Conservation (phyloP, 2,888 invertebrate genomes). For the Agrotis segetum region DNA sequence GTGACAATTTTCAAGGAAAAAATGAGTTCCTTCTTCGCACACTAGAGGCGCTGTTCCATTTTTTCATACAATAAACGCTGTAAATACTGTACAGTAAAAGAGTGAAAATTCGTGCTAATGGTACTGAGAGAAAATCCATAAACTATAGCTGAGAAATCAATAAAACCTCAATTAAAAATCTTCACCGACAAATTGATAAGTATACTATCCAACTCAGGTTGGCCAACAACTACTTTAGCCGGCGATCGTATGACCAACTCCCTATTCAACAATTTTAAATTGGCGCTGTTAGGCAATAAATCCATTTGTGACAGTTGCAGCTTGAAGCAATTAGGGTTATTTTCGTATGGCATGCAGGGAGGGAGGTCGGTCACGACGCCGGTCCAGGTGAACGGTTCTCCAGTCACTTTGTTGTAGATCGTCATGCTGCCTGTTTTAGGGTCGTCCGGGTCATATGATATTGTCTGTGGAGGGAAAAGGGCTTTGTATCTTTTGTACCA, state of each 20-base stretch:
- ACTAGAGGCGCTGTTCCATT: no score
- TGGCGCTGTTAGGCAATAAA: slow-evolving; percentile 79
- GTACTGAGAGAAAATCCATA: background rate
- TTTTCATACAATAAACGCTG: no score
- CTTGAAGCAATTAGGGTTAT: slow-evolving; percentile 67
- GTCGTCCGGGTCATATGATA: slow-evolving; percentile 67
- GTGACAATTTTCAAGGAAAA: no score
- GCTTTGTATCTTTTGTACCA: no score
- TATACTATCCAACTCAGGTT: slow-evolving; percentile 75
- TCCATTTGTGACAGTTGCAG: slow-evolving; percentile 75
- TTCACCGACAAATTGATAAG: slow-evolving; percentile 75
- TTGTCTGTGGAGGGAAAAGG: slow-evolving; percentile 70
- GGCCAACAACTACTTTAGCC: slow-evolving; percentile 75
- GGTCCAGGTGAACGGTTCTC: slow-evolving; percentile 78
- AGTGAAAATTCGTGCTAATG: no score
- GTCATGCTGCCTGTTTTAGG: slow-evolving; percentile 75
- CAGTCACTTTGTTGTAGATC: slow-evolving; percentile 80
- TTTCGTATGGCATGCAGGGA: slow-evolving; percentile 69
- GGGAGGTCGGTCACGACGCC: slow-evolving; percentile 73
- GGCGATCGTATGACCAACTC: slow-evolving; percentile 73
- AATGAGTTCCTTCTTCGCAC: no score
- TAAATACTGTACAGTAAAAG: no score
- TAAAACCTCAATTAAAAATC: slow-evolving; percentile 57
- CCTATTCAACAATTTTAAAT: slow-evolving; percentile 73
- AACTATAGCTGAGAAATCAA: background rate